phyloP scores from a whole-genome alignment of 2,113 vertebrate genomes.

The Merops nubicus region DNA sequence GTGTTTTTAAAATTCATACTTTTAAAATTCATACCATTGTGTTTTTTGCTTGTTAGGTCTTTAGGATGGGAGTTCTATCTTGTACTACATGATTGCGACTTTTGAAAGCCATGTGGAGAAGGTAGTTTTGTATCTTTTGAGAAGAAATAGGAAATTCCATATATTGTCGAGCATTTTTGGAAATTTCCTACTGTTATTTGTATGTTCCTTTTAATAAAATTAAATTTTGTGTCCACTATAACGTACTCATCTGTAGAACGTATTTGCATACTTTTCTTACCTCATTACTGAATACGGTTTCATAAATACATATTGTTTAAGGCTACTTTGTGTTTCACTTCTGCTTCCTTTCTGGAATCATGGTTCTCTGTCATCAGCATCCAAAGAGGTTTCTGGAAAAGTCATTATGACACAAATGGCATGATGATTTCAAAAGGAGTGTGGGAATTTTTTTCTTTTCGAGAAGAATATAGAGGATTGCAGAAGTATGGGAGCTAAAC shows the following conservation, averaged over 20 bases:
- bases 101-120: background rate
- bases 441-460: background rate
- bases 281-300: background rate
- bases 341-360: background rate
- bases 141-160: background rate
- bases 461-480: background rate
- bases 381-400: conserved; percentile 18
- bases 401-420: conserved; percentile 13
- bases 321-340: background rate
- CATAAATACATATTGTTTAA: background rate
- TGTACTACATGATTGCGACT: background rate
- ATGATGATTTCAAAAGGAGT: background rate
- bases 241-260: background rate
- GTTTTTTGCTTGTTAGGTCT: background rate
- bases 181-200: background rate
- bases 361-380: background rate
- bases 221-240: background rate
- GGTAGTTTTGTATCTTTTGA: background rate
- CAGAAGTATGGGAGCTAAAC: background rate
- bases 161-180: background rate
- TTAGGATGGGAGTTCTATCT: background rate
- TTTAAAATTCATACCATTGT: too few species aligned
- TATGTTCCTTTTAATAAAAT: background rate
- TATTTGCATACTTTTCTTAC: background rate
- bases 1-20: background rate